Base-by-base conservation (phyloP, 2,888 invertebrate species). In the Agapostemon virescens region DNA sequence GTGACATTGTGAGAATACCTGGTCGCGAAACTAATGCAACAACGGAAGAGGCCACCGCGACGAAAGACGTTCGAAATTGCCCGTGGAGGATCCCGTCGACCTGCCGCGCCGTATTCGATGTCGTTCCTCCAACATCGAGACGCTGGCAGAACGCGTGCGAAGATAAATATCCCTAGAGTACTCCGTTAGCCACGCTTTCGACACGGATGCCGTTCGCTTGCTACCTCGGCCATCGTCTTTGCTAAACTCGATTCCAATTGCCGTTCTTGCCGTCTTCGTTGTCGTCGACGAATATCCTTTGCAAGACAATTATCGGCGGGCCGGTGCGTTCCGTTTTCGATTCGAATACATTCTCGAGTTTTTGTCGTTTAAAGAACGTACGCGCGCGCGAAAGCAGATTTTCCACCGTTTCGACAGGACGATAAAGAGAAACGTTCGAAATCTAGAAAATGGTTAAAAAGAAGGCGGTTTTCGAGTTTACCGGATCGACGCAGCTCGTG, bases 1-100 rank as follows among this genome's bases (percentile, higher is more conserved):
- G 88, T 88, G 87, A 87, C 86, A 87, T 86, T 86, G 86, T 82
- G 79, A 75, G 86, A 81, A 84, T 77, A 74, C 42, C 23, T 42
- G 72, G 73, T 66, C 75, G 79, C 74, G 76, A 81, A 82, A 81
- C 66, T 67, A 77, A 84, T 79, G 40, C 72, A 61, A 61, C 33
- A 55, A 55, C 61, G 20, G 20, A 30, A 33, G 20, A 30, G 33
- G 20, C 61, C 61, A 33, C 9, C 33, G 55, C 9, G 20, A 61
- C 33, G 33, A 61, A 61, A 61, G 61, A 61, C 61, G 61, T 33
- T 61, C 20, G 20, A 61, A 61, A 61, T 61, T 61, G 33, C 20
- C 61, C 30, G 61, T 61, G 61, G 33, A 61, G 9, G 33, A 61
- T 33, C 33, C 20, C 61, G 20, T 61, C 61, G 3, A 20, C 61